These are phyloP conservation scores for Cenopis cana DNA, from an alignment of 2,888 invertebrate genomes.

Conservation along the genomic window DNA sequence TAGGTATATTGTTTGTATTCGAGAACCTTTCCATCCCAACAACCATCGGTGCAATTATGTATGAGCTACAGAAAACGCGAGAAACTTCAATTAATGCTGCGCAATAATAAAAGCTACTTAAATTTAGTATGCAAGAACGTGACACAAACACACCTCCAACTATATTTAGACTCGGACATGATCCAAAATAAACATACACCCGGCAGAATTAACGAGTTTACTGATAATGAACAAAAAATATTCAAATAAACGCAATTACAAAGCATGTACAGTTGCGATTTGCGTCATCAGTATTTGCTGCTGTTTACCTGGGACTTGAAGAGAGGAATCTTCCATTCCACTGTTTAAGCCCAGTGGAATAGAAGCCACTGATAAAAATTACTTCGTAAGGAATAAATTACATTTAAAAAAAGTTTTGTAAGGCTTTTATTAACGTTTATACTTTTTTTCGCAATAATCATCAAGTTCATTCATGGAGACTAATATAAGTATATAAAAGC, in stretches of 20 bases:
- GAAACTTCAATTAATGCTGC: neutral
- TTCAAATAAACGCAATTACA: neutral
- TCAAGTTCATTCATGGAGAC: too few relatives aligned
- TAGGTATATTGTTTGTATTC: too few relatives aligned
- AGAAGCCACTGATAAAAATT: neutral
- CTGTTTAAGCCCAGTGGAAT: too few relatives aligned
- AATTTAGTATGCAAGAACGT: neutral
- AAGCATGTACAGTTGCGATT: conserved; percentile 11
- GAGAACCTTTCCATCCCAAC: too few relatives aligned
- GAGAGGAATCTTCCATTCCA: conserved; percentile 26
- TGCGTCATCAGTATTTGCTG: conserved; percentile 32
- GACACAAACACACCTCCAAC: neutral
- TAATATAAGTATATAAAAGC: too few relatives aligned
- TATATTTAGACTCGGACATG: neutral
- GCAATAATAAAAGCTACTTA: neutral
- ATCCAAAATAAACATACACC: conserved; percentile 12
- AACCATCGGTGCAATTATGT: too few relatives aligned
- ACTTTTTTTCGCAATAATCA: too few relatives aligned
- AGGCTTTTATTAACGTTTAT: too few relatives aligned
- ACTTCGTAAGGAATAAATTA: too few relatives aligned
- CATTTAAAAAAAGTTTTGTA: too few relatives aligned
- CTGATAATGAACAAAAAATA: conserved; percentile 17
- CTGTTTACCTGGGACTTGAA: neutral
- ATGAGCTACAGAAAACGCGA: neutral
- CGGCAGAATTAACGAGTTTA: neutral